Conservation (phyloP, 2,888 invertebrate species). For the Hesperia comma region DNA sequence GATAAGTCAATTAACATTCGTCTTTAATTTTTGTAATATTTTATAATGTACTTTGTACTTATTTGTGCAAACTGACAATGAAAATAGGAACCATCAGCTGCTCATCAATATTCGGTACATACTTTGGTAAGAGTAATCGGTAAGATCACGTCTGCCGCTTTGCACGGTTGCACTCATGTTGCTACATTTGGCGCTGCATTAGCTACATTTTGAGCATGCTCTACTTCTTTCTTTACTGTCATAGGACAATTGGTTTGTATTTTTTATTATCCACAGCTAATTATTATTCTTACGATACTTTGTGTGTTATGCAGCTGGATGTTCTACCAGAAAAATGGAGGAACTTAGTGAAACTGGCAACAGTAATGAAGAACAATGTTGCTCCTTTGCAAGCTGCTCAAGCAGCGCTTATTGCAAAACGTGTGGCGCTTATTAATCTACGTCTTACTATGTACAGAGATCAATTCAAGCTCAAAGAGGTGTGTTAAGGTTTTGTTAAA, state of each 20-base stretch:
- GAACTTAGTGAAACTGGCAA: slow-evolving; percentile 91
- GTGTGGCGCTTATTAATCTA: slow-evolving; percentile 91
- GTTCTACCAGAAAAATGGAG: slow-evolving; percentile 95
- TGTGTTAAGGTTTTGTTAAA: slow-evolving; percentile 39
- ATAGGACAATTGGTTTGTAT: slow-evolving; percentile 24
- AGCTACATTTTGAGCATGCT: slow-evolving; percentile 28
- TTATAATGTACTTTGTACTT: slow-evolving; percentile 9
- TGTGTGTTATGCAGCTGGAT: slow-evolving; percentile 73
- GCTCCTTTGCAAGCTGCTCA: slow-evolving; percentile 95
- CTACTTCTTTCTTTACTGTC: not conserved
- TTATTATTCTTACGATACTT: slow-evolving; percentile 10
- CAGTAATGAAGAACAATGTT: slow-evolving; percentile 92
- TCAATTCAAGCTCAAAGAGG: slow-evolving; percentile 85
- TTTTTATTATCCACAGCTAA: not conserved
- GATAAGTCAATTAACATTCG: too few relatives aligned
- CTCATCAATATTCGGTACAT: slow-evolving; percentile 67
- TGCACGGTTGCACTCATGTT: too few relatives aligned
- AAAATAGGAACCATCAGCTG: slow-evolving; percentile 47
- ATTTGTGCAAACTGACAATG: slow-evolving; percentile 10
- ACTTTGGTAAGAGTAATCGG: slow-evolving; percentile 67
- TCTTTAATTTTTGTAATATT: not conserved
- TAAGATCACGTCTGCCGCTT: slow-evolving; percentile 24
- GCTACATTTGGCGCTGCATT: slow-evolving; percentile 16
- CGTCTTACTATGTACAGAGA: slow-evolving; percentile 90
- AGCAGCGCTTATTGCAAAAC: slow-evolving; percentile 92